Conservation (phyloP, 2,888 invertebrate genomes). For the Chesias legatella region DNA sequence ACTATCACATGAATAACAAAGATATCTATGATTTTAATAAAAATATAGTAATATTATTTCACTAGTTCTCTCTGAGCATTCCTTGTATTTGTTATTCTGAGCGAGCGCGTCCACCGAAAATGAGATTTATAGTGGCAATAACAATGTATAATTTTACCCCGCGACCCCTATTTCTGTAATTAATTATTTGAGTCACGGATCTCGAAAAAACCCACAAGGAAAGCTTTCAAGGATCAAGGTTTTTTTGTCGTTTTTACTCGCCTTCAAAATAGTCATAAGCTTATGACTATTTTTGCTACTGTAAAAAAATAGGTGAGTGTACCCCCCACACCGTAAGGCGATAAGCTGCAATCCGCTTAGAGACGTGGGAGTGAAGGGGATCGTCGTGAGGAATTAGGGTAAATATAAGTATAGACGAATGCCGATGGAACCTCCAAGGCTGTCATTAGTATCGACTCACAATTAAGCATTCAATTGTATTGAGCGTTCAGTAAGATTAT, state of each 20-base stretch:
- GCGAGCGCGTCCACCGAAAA: conserved; percentile 64
- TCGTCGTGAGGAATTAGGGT: conserved; percentile 56
- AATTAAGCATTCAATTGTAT: conserved; percentile 20
- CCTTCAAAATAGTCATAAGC: conserved; percentile 52
- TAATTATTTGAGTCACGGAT: conserved; percentile 80
- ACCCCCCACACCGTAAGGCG: conserved; percentile 60
- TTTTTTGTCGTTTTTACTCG: conserved; percentile 66
- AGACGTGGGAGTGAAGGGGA: conserved; percentile 51
- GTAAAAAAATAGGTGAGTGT: conserved; percentile 67
- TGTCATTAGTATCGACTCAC: conserved; percentile 17
- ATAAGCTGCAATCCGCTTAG: conserved; percentile 78
- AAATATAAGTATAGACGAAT: conserved; percentile 75
- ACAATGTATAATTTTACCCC: conserved; percentile 74
- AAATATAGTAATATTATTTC: conserved; percentile 22
- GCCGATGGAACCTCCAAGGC: conserved; percentile 32
- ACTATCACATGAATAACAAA: conserved; percentile 25
- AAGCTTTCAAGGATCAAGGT: conserved; percentile 67
- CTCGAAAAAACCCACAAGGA: conserved; percentile 65
- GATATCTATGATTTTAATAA: conserved; percentile 27
- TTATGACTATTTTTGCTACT: conserved; percentile 65
- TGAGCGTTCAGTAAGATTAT: conserved; percentile 11
- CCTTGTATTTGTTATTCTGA: conserved; percentile 61
- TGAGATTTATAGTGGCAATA: conserved; percentile 74
- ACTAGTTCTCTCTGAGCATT: conserved; percentile 23
- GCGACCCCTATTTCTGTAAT: conserved; percentile 65